phyloP scores from a whole-genome alignment of 2,113 vertebrate species.

The Phodopus roborovskii region DNA sequence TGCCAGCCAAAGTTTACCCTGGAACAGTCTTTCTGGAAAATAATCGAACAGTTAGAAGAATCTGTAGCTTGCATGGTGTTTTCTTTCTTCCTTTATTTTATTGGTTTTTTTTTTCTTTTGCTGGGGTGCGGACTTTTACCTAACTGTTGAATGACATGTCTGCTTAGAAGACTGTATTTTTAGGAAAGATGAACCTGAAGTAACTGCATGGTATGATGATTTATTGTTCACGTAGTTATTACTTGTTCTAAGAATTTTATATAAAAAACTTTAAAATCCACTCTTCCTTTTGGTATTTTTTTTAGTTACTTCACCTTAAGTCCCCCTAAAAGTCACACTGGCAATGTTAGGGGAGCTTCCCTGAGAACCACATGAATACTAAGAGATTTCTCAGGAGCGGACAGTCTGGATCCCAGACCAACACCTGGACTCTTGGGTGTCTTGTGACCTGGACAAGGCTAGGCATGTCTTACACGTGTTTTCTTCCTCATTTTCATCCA shows the following conservation, averaged over 20 bases:
- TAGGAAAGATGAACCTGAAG: neutral
- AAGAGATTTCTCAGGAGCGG: neutral
- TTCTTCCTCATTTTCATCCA: neutral
- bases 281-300: neutral
- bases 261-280: neutral
- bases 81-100: neutral
- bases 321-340: neutral
- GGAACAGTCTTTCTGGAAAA: neutral
- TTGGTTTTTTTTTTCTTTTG: neutral
- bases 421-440: fast-evolving
- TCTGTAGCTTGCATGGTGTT: neutral
- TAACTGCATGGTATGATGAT: neutral
- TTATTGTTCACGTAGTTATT: slow-evolving; percentile 17
- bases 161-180: neutral
- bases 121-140: neutral
- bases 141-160: slow-evolving; percentile 41
- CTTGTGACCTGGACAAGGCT: neutral
- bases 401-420: neutral
- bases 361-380: neutral
- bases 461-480: neutral
- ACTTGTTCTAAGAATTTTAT: neutral
- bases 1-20: neutral
- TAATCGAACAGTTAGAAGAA: neutral
- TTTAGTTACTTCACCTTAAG: neutral
- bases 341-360: neutral